These are phyloP conservation scores for Galeopsomyia nigrocyanea DNA, from an alignment of 2,888 invertebrate species.

Conservation along the genomic window DNA sequence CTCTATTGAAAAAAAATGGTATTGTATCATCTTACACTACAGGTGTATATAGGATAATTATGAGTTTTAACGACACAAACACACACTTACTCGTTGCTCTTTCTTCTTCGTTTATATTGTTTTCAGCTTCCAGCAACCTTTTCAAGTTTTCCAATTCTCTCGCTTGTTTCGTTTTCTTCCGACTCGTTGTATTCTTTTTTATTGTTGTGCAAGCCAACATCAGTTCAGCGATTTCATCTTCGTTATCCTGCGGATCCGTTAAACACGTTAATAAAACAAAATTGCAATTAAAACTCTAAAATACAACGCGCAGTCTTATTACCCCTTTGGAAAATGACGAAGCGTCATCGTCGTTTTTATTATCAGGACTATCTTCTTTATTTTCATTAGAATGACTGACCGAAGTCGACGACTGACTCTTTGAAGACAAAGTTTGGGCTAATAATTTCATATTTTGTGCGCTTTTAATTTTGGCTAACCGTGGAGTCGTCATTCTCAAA, in stretches of 20 bases:
- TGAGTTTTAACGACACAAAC: conserved; percentile 26
- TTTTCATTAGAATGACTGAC: conserved; percentile 54
- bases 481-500: conserved; percentile 62
- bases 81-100: conserved; percentile 70
- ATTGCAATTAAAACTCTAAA: conserved; percentile 20
- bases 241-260: conserved; percentile 68
- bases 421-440: conserved; percentile 61
- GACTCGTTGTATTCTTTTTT: conserved; percentile 65
- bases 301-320: conserved; percentile 40
- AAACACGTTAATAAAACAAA: too few relatives aligned
- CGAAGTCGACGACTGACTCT: conserved; percentile 55
- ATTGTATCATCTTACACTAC: too few relatives aligned
- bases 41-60: too few relatives aligned
- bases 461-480: conserved; percentile 65
- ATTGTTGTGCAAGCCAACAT: conserved; percentile 73
- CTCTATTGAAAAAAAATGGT: conserved; percentile 32
- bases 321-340: conserved; percentile 55
- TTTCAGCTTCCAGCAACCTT: conserved; percentile 70
- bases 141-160: conserved; percentile 71
- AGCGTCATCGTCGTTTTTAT: conserved; percentile 50
- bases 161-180: conserved; percentile 71
- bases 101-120: conserved; percentile 68
- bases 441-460: conserved; percentile 66
- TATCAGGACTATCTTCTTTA: conserved; percentile 52
- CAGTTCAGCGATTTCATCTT: conserved; percentile 73